phyloP scores from a whole-genome alignment of 2,888 invertebrate species.

The Trissolcus japonicus region DNA sequence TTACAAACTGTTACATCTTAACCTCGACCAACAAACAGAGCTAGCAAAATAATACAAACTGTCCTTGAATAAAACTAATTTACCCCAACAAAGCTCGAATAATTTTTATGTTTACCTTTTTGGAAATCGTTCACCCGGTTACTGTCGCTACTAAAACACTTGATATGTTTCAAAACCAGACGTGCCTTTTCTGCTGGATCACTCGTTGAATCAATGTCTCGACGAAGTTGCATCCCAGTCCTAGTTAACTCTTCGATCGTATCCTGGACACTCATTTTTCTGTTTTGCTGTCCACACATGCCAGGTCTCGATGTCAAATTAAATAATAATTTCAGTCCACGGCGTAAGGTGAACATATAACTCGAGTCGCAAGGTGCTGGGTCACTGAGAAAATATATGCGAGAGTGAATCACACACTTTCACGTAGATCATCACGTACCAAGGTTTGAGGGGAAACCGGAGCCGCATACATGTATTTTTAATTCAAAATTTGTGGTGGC shows the following conservation, averaged over 20 bases:
- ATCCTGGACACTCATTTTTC: conserved; percentile 68
- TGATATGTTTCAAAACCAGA: conserved; percentile 79
- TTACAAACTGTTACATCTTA: background rate
- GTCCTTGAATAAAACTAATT: background rate
- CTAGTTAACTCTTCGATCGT: conserved; percentile 74
- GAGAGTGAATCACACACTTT: background rate
- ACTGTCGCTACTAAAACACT: conserved; percentile 71
- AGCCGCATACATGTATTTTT: conserved; percentile 2
- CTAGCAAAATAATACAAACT: background rate
- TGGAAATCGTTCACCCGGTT: conserved; percentile 67
- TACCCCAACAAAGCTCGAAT: background rate
- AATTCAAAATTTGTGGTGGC: background rate
- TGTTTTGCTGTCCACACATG: conserved; percentile 52
- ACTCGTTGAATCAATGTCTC: conserved; percentile 72
- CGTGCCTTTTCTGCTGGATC: conserved; percentile 77
- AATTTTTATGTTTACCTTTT: conserved; percentile 64
- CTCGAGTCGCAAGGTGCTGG: background rate
- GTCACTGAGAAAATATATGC: background rate
- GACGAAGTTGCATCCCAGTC: conserved; percentile 79
- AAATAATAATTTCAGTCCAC: conserved; percentile 17
- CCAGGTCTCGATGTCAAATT: conserved; percentile 11
- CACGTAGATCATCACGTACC: background rate
- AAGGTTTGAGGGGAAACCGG: background rate
- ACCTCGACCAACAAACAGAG: background rate
- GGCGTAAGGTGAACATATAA: background rate